A percentile compares a stretch with the other conserved stretches of the same genome.
Conservation (phyloP, 53 echinoderm and acorn worm species). For the Crossaster papposus region DNA sequence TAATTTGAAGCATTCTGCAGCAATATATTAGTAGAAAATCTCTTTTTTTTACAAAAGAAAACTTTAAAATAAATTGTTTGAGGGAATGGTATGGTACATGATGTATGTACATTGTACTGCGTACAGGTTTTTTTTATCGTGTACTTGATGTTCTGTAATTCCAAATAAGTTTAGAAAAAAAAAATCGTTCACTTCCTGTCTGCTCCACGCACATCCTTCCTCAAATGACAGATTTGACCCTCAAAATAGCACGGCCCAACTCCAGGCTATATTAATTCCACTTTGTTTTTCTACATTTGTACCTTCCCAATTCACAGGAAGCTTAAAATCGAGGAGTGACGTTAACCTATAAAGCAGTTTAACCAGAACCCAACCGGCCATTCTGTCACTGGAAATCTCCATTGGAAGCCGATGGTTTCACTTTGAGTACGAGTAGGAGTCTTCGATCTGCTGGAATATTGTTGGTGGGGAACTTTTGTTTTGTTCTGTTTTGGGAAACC, state of each 20-base stretch:
- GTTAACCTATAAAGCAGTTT: not conserved
- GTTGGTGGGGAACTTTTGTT: not conserved
- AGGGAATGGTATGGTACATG: too few species aligned
- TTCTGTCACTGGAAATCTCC: not conserved
- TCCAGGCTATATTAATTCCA: not conserved
- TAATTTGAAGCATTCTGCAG: not conserved
- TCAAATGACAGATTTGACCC: slow-evolving; percentile 40
- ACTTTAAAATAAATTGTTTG: too few species aligned
- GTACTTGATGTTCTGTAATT: not conserved
- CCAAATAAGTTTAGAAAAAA: not conserved
- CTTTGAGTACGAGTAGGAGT: not conserved
- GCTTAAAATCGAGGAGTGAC: slow-evolving; percentile 29
- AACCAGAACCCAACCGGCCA: not conserved
- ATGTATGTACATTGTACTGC: too few species aligned
- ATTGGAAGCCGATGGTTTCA: not conserved
- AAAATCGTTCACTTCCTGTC: slow-evolving; percentile 29
- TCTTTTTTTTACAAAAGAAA: too few species aligned
- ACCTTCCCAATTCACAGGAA: slow-evolving; percentile 1
- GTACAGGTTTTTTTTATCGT: not conserved
- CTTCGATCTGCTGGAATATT: not conserved
- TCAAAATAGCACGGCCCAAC: slow-evolving; percentile 46
- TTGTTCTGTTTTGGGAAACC: not conserved
- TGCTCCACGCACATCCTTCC: slow-evolving; percentile 50
- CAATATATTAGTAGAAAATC: too few species aligned
- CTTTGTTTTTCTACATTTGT: not conserved